Evolutionary conservation across 2,113 vertebrate species (phyloP).

Genomic region (Bufo gargarizans): DNA sequence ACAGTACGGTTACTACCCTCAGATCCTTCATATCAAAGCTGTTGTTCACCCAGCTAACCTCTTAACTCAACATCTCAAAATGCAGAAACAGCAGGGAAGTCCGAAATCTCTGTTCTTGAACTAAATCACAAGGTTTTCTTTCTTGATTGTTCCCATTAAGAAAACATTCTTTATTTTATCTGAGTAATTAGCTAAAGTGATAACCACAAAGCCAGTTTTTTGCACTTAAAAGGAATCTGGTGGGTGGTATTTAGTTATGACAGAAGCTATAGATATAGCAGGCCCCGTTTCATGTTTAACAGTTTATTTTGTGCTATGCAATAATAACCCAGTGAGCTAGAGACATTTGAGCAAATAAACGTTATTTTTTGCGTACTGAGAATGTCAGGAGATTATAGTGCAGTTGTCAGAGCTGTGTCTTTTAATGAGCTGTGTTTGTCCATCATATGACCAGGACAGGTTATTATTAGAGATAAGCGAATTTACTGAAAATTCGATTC

Average conservation of each 20-base stretch:
- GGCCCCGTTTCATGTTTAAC: neutral
- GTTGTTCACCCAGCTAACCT: slow-evolving; percentile 3
- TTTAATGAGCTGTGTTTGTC: neutral
- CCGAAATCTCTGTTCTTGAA: slow-evolving; percentile 14
- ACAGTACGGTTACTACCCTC: slow-evolving; percentile 37
- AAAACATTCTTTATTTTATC: slow-evolving; percentile 13
- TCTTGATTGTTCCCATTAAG: neutral
- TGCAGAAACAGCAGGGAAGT: slow-evolving; percentile 27
- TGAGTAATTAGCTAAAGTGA: neutral
- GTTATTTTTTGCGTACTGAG: too few relatives aligned
- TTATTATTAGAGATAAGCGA: neutral
- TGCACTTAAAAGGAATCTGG: neutral
- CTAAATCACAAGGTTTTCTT: slow-evolving; percentile 30
- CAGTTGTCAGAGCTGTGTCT: neutral
- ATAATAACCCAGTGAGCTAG: neutral
- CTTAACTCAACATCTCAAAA: slow-evolving; percentile 32
- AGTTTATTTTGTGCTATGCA: neutral
- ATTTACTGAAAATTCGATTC: too few relatives aligned
- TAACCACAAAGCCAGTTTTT: neutral
- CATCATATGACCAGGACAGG: neutral
- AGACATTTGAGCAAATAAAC: neutral
- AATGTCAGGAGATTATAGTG: neutral
- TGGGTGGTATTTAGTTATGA: neutral
- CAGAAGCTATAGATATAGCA: neutral
- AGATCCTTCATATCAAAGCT: slow-evolving; percentile 48